A percentile compares a stretch with the other conserved stretches of the same genome.
These are phyloP conservation scores for Yponomeuta sedellus DNA, from an alignment of 2,888 invertebrate genomes.

Conservation along the genomic window DNA sequence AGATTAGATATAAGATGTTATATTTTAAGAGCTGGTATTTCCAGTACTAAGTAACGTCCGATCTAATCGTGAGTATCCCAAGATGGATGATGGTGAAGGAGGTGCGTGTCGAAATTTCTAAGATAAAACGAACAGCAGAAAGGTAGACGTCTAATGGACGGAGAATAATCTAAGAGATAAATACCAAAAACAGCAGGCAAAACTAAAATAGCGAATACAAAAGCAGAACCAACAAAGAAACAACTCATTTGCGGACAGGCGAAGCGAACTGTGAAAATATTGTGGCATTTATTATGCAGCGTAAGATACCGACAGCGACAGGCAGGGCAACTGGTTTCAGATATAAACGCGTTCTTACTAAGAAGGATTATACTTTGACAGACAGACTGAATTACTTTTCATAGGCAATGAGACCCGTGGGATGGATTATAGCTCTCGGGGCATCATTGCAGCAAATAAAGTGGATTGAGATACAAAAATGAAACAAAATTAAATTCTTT, in stretches of 20 bases:
- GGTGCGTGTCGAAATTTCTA: background rate
- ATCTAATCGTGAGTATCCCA: background rate
- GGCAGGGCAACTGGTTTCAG: slow-evolving; percentile 9
- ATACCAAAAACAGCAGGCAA: slow-evolving; percentile 5
- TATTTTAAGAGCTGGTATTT: background rate
- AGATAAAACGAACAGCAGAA: background rate
- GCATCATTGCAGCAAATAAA: background rate
- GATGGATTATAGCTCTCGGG: background rate
- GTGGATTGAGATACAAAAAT: background rate
- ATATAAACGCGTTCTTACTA: slow-evolving; percentile 10
- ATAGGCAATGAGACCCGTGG: background rate
- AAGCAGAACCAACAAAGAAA: slow-evolving; percentile 19
- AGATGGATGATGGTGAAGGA: background rate
- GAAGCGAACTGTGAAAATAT: slow-evolving; percentile 45
- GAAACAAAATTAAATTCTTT: background rate
- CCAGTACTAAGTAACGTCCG: background rate
- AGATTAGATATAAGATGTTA: background rate
- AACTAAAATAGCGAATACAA: slow-evolving; percentile 25
- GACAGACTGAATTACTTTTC: slow-evolving; percentile 13
- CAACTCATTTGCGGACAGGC: slow-evolving; percentile 27
- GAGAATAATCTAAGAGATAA: background rate
- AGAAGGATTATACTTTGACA: slow-evolving; percentile 11
- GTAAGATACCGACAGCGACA: slow-evolving; percentile 19
- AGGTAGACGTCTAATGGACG: background rate
- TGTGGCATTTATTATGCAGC: slow-evolving; percentile 42